Conservation (phyloP, 2,797 vertebrate species). For the Xenops minutus region DNA sequence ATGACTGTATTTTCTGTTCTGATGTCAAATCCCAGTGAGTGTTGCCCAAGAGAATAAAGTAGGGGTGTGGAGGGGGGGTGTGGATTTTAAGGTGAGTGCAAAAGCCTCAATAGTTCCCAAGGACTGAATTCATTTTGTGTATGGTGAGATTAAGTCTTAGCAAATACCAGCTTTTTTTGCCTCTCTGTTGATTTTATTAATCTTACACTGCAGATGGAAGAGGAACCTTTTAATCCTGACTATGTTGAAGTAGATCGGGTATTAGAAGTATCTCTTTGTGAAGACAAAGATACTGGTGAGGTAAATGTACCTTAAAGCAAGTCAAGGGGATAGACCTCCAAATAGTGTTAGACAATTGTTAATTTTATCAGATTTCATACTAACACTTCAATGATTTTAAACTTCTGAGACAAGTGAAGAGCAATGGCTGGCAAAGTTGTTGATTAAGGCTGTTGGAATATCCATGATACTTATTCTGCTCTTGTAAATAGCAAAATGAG, state of each 20-base stretch:
- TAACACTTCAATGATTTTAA: background rate
- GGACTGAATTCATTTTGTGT: background rate
- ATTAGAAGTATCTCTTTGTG: conserved; percentile 97
- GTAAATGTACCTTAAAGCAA: conserved; percentile 73
- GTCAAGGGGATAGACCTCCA: background rate
- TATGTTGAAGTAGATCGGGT: conserved; percentile 97
- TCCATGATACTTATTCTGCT: background rate
- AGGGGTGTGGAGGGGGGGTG: background rate
- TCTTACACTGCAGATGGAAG: conserved; percentile 88
- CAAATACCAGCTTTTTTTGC: background rate
- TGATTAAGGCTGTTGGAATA: background rate
- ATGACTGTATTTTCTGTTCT: background rate
- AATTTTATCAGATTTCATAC: background rate
- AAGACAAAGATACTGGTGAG: conserved; percentile 97
- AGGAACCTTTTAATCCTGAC: conserved; percentile 97
- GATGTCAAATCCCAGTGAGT: background rate
- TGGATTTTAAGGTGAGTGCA: background rate
- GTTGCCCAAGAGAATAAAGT: background rate
- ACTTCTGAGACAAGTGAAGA: background rate
- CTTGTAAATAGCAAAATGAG: background rate
- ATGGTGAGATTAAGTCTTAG: background rate
- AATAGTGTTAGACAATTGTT: background rate
- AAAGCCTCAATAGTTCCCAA: background rate
- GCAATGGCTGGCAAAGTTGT: background rate
- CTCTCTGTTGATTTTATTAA: background rate